A percentile compares a stretch with the other conserved stretches of the same genome.
Conservation (phyloP, 2,113 vertebrate species). For the Passer montanus region DNA sequence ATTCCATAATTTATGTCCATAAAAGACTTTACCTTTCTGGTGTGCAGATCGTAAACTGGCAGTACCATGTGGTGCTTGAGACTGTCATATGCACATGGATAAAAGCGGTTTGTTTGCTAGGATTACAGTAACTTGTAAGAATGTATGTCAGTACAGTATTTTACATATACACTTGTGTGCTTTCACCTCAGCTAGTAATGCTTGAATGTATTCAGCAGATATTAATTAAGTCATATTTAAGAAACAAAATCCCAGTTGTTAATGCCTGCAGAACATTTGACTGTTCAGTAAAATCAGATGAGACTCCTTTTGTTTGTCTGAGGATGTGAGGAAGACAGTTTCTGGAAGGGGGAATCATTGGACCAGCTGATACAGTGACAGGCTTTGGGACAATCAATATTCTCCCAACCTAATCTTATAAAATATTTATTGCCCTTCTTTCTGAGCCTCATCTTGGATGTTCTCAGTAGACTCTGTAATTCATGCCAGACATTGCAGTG, state of each 20-base stretch:
- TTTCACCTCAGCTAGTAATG: background rate
- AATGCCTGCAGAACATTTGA: background rate
- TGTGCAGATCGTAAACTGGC: background rate
- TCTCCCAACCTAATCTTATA: background rate
- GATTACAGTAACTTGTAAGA: background rate
- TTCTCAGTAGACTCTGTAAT: background rate
- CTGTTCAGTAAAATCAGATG: background rate
- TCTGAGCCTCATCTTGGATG: background rate
- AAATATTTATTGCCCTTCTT: background rate
- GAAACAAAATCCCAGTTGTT: background rate
- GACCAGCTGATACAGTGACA: background rate
- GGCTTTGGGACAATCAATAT: background rate
- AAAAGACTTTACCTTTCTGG: background rate
- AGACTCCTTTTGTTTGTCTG: background rate
- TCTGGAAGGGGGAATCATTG: background rate
- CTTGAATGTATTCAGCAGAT: background rate
- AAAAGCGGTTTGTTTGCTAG: background rate
- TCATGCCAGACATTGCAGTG: background rate
- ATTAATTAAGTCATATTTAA: background rate
- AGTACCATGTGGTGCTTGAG: background rate
- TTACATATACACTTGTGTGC: background rate
- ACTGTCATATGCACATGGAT: rapidly evolving
- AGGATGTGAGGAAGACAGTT: background rate
- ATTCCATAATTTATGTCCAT: background rate
- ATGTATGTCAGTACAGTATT: rapidly evolving